Percentiles rank a stretch among this genome's conserved stretches.
Evolutionary conservation across 2,888 invertebrate species (phyloP).

Genomic region (Xylocampa areola): DNA sequence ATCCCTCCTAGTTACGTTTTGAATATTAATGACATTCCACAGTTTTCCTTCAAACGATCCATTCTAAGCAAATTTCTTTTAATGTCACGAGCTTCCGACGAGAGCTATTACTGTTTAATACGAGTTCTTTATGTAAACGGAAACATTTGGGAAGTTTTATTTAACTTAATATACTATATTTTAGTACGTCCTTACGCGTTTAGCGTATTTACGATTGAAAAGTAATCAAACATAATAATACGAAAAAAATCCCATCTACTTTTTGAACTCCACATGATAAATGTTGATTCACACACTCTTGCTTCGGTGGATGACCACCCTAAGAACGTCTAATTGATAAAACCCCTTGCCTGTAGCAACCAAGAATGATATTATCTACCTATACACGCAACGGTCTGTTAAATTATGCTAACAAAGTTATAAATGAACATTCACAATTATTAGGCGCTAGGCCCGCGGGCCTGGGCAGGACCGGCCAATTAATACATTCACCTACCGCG

Average conservation of each 20-base stretch:
- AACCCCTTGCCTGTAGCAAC: slow-evolving; percentile 51
- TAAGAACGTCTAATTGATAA: slow-evolving; percentile 60
- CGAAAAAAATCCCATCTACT: slow-evolving; percentile 29
- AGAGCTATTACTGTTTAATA: slow-evolving; percentile 31
- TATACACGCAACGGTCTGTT: slow-evolving; percentile 68
- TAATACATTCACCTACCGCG: slow-evolving; percentile 86
- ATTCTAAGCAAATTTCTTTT: slow-evolving; percentile 81
- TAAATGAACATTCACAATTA: slow-evolving; percentile 78
- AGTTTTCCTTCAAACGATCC: slow-evolving; percentile 79
- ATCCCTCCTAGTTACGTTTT: slow-evolving; percentile 88
- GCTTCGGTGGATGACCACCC: slow-evolving; percentile 62
- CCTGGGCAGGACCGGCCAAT: slow-evolving; percentile 75
- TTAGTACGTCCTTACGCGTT: neutral
- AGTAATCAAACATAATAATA: slow-evolving; percentile 6
- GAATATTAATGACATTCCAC: slow-evolving; percentile 89
- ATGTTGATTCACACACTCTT: slow-evolving; percentile 49
- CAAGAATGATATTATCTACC: slow-evolving; percentile 68
- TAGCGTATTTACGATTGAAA: neutral
- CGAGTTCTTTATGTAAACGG: slow-evolving; percentile 15
- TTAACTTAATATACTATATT: slow-evolving; percentile 6
- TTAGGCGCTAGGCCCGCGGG: slow-evolving; percentile 64
- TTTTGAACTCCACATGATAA: slow-evolving; percentile 40
- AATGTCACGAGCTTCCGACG: slow-evolving; percentile 74
- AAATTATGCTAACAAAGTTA: slow-evolving; percentile 81
- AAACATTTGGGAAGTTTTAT: neutral